Percentiles rank a stretch among this genome's conserved stretches.
Conservation (phyloP, 2,797 vertebrate genomes). For the Enteromius treurensis region DNA sequence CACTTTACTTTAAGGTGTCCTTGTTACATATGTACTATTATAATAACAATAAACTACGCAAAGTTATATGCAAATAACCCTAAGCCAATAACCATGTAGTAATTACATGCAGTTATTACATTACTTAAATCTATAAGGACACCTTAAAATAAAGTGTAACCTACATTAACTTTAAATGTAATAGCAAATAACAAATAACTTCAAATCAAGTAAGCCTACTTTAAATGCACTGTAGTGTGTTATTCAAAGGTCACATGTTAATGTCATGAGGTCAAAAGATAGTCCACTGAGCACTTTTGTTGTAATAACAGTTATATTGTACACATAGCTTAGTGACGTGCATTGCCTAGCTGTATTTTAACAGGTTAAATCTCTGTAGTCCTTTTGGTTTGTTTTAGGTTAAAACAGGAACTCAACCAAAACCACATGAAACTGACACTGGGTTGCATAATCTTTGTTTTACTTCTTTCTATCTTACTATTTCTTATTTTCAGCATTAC, state of each 20-base stretch:
- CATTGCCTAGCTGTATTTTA: not conserved
- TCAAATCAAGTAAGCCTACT: not conserved
- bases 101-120: too few relatives aligned
- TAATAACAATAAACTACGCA: not conserved
- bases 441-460: not conserved
- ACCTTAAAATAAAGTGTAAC: too few relatives aligned
- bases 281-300: not conserved
- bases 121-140: too few relatives aligned
- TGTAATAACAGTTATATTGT: not conserved
- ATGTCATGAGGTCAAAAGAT: not conserved
- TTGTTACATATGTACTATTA: not conserved
- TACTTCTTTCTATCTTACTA: not conserved
- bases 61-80: not conserved
- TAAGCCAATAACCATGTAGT: too few relatives aligned
- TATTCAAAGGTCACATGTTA: not conserved
- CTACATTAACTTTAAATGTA: not conserved
- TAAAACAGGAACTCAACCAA: not conserved
- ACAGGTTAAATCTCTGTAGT: too few relatives aligned
- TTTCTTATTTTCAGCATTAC: not conserved
- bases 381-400: not conserved
- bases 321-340: not conserved
- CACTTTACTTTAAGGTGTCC: not conserved
- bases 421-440: not conserved
- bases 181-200: not conserved
- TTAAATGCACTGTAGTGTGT: not conserved